Percentiles rank a stretch among this genome's conserved stretches.
Conservation (phyloP, 2,113 vertebrate genomes). For the Eudorcas thomsonii region DNA sequence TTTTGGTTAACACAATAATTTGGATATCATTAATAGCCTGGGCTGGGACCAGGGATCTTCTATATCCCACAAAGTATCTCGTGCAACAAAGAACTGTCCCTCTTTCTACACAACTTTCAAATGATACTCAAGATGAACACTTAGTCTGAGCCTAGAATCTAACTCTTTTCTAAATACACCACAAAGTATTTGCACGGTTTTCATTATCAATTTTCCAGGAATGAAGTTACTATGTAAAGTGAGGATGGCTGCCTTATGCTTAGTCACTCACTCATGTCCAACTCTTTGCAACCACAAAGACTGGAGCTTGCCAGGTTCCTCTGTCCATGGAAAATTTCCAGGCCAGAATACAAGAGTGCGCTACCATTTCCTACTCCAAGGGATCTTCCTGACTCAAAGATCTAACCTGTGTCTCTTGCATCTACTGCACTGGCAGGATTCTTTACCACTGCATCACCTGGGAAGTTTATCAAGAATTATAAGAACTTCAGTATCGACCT, state of each 20-base stretch:
- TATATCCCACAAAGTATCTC: background rate
- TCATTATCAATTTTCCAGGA: slow-evolving; percentile 41
- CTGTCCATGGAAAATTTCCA: background rate
- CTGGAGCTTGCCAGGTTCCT: background rate
- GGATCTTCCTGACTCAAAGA: background rate
- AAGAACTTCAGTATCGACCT: background rate
- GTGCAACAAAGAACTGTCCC: background rate
- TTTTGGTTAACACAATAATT: background rate
- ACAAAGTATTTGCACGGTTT: slow-evolving; percentile 6
- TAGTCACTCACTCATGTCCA: background rate
- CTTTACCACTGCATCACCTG: background rate
- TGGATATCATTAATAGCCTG: background rate
- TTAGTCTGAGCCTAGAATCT: background rate
- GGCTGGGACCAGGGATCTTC: background rate
- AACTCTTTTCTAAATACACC: slow-evolving; percentile 26
- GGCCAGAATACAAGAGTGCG: background rate
- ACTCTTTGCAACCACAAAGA: background rate
- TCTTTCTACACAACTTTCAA: slow-evolving; percentile 17
- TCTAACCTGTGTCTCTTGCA: background rate
- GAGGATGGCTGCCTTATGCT: background rate
- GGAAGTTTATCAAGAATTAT: background rate
- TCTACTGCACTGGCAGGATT: background rate
- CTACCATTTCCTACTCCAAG: background rate
- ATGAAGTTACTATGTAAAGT: slow-evolving; percentile 13
- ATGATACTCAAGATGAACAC: background rate